Conservation (phyloP, 2,113 vertebrate genomes). For the Myanophis thanlyinensis region DNA sequence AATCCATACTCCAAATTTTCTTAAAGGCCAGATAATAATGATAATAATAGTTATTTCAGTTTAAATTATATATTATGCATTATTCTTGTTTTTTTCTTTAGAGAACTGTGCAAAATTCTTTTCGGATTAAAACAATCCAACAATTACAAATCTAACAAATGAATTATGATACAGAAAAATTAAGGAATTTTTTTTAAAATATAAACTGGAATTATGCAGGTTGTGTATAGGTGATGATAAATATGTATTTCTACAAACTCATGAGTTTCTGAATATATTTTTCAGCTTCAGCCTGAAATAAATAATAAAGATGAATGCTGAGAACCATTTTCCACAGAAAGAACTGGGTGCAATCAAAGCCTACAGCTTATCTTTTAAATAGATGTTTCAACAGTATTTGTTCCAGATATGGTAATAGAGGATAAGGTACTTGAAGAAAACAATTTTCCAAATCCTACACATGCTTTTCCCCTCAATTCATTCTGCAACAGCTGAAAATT, state of each 20-base stretch:
- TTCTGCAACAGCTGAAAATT: constrained; percentile 39
- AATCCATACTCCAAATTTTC: neutral
- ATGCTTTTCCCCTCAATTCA: constrained; percentile 32
- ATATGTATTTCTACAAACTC: neutral
- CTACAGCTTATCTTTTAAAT: constrained; percentile 12
- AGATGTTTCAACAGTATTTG: constrained; percentile 24
- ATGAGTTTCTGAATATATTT: neutral
- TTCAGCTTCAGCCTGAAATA: neutral
- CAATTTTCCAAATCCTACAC: constrained; percentile 44
- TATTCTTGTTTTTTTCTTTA: neutral
- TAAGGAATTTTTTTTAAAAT: constrained; percentile 7
- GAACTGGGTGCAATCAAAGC: neutral
- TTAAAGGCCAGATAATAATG: neutral
- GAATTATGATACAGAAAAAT: neutral
- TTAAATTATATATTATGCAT: neutral
- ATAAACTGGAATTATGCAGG: neutral
- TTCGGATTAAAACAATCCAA: neutral
- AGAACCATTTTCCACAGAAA: neutral
- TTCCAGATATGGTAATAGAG: constrained; percentile 38
- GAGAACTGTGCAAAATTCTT: neutral
- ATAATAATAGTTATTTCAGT: neutral
- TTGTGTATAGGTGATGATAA: neutral
- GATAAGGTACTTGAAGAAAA: constrained; percentile 13
- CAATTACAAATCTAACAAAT: neutral
- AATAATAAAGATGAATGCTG: neutral